Evolutionary conservation across 2,797 vertebrate genomes (phyloP), one percentile per base, ranked within the genome.

Genomic region (Danionella dracula): DNA sequence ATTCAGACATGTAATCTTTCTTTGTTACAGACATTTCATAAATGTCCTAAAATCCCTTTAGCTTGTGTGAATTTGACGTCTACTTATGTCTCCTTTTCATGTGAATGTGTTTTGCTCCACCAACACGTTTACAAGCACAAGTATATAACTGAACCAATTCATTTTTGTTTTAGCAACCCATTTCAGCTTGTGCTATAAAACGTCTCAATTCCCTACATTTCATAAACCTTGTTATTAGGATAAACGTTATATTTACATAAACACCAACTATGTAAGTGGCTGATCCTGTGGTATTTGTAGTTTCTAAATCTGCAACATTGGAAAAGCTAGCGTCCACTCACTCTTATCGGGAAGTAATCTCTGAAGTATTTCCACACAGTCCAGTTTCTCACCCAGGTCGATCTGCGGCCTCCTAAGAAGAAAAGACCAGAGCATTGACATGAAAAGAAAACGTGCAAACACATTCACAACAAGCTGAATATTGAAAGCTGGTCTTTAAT

Each of bases 321-420:
- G 21, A 41, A 45, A 51, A 59, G 8, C 44, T 10, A 34, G 38
- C 4, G 54, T 16, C 46, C 5, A 84, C 90, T 80, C 83, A 99
- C 97, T 84, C 92, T 89, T 77, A 99, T 81, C 17, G 97, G 97
- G 70, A 98, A 99, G 82, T 97, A 98, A 82, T 98, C 97, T 77
- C 93, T 85, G 80, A 96, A 98, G 80, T 98, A 98, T 0, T 88
- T 89, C 97, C 97, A 98, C 38, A 98, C 81, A 1, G 91, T 88
- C 96, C 95, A 98, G 82, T 78, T 94, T 68, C 97, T 91, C 68
- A 99, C 94, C 96, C 97, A 99, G 0, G 91, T 82, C 0, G 97
- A 98, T 72, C 97, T 91, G 54, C 97, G 89, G 60, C 97, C 96
- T 78, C 94, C 97, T 98, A 74, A 62, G 19, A 48, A 9, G 16